Percentiles rank a stretch among this genome's conserved stretches.
Conservation (phyloP, 2,888 invertebrate species). For the Mythimna albipuncta region DNA sequence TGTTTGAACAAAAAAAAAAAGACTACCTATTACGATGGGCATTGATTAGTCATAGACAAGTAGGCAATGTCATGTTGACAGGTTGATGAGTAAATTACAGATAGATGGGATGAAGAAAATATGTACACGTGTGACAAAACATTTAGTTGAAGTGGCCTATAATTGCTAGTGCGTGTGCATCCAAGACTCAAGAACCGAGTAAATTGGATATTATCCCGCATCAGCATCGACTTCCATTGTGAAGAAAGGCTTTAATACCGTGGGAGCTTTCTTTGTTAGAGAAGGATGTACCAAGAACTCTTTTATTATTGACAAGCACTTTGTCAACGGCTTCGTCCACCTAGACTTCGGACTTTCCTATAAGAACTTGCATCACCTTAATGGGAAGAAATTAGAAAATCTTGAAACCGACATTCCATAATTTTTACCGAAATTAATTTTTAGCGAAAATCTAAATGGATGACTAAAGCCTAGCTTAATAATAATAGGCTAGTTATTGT, state of each 20-base stretch:
- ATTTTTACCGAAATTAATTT: background rate
- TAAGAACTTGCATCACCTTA: no score
- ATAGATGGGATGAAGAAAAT: constrained; percentile 48
- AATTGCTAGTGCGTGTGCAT: constrained; percentile 71
- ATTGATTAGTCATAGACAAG: constrained; percentile 5
- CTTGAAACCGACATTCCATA: background rate
- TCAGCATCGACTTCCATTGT: constrained; percentile 65
- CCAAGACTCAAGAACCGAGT: constrained; percentile 58
- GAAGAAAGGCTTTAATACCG: constrained; percentile 62
- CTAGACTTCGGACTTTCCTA: background rate
- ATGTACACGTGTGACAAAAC: constrained; percentile 62
- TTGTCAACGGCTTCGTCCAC: background rate
- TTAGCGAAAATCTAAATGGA: no score
- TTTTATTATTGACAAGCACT: constrained; percentile 11
- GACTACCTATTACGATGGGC: background rate
- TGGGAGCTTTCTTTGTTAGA: constrained; percentile 64
- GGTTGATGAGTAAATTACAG: constrained; percentile 54
- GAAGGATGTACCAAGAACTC: constrained; percentile 25
- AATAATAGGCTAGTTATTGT: no score
- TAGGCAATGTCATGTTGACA: constrained; percentile 36
- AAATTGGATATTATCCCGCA: constrained; percentile 67
- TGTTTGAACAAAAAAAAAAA: constrained; percentile 13
- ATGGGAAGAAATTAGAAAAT: background rate
- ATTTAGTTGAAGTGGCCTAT: constrained; percentile 64
- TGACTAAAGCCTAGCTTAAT: no score